Conservation (phyloP, 2,797 vertebrate genomes). For the Tapera naevia region DNA sequence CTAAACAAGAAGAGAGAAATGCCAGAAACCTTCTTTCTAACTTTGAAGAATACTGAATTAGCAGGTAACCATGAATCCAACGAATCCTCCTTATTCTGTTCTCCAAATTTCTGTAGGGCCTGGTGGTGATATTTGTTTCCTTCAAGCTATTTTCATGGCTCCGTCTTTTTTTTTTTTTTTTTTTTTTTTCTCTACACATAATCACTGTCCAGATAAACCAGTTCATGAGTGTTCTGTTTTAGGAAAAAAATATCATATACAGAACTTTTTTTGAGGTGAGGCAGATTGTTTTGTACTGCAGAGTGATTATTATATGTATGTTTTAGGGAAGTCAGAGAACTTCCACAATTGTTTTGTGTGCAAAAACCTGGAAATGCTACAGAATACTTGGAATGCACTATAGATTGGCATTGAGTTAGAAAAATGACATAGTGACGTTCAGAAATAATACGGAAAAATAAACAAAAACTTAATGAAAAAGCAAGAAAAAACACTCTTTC, state of each 20-base stretch:
- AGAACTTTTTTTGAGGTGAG: background rate
- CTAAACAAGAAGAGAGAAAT: background rate
- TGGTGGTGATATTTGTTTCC: background rate
- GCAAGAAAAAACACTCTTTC: background rate
- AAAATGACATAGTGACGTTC: background rate
- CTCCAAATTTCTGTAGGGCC: background rate
- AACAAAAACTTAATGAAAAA: background rate
- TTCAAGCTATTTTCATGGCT: background rate
- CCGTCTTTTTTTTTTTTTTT: background rate
- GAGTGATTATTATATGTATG: background rate
- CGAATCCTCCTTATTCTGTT: background rate
- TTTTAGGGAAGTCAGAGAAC: background rate
- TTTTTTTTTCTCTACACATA: background rate
- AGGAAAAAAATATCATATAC: background rate
- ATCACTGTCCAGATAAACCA: background rate
- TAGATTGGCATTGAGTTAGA: background rate
- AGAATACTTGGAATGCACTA: background rate
- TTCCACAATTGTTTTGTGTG: background rate
- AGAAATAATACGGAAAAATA: background rate
- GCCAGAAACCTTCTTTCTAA: background rate
- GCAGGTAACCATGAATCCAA: background rate
- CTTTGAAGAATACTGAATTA: background rate
- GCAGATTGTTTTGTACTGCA: background rate
- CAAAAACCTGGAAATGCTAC: background rate
- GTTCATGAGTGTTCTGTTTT: background rate